Base-by-base conservation (phyloP, 1,140 invertebrate species). In the Anoplophora glabripennis region DNA sequence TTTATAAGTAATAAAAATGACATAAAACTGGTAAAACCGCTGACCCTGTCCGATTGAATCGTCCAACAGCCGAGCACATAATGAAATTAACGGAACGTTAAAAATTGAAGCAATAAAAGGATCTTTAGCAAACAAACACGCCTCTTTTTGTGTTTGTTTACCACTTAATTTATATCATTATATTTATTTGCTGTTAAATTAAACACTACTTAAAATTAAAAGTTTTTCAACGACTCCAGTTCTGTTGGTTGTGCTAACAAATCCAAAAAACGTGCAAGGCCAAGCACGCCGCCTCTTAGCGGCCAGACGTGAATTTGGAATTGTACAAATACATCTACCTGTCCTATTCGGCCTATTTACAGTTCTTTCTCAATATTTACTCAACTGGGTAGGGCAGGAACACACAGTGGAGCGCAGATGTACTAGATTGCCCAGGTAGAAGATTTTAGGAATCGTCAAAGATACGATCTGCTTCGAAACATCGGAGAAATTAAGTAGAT, bases 191-290 rank as follows among this genome's bases (percentile, higher is more conserved):
- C 35, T 49, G 35, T 49, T 49, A 12, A 49, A 34, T 49, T 49
- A 8, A 49, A 34, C 47, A 49, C 47, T 36, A 35, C 47, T 49
- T 49, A 49, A 49, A 49, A 49, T 49, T 49, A 49, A 49, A 49
- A 49, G 47, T 49, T 5, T 49, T 49, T 49, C 34, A 49, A 49
- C 47, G 35, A n/a, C 9, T 34, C 21, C 9, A 14, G 10, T 3
- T 45, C 33, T 49, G 21, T 49, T 5, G 33, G 33, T 2, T 49
- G 10, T 49, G 47, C 35, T 49, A 34, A 36, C 47, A 49, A 34
- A 49, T 34, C 47, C 47, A 49, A 49, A 49, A 49, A 49, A 49
- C 34, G 34, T 46, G 47, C 14, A 34, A 49, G 5, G n/a, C 34
- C 33, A 49, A 49, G 47, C 34, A 34, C 18, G 47, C 34, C 34